These are phyloP conservation scores for Xestoiulus laeticollis DNA, from an alignment of 2,888 invertebrate species.

Conservation along the genomic window DNA sequence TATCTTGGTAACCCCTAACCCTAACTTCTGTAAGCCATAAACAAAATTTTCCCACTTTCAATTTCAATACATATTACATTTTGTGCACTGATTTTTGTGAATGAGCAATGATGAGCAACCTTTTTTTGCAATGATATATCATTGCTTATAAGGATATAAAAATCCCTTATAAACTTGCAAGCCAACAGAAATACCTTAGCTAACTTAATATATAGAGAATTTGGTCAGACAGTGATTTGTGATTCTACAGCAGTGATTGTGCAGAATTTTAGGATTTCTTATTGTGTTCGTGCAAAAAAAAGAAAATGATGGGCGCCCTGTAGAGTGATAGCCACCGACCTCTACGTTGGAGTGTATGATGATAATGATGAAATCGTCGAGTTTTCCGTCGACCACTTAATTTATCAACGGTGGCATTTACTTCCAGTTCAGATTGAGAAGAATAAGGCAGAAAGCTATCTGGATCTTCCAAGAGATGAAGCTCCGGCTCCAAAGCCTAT, in stretches of 20 bases:
- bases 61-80: too few relatives aligned
- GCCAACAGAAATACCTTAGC: not conserved
- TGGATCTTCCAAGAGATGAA: constrained; percentile 61
- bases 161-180: too few relatives aligned
- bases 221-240: too few relatives aligned
- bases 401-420: constrained; percentile 45
- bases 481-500: constrained; percentile 62
- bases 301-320: not conserved
- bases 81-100: too few relatives aligned
- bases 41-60: too few relatives aligned
- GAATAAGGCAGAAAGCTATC: constrained; percentile 35
- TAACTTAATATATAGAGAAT: not conserved
- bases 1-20: too few relatives aligned
- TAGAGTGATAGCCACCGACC: not conserved
- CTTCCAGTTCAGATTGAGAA: constrained; percentile 45
- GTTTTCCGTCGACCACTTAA: constrained; percentile 19
- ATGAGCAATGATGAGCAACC: too few relatives aligned
- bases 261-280: not conserved
- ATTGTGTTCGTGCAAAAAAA: not conserved
- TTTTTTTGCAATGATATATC: too few relatives aligned
- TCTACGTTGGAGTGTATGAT: constrained; percentile 42
- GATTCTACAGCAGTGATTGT: too few relatives aligned
- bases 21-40: too few relatives aligned
- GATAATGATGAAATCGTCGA: constrained; percentile 46
- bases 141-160: too few relatives aligned